Conservation (phyloP, 1,140 invertebrate genomes). For the Drosophila aff. region DNA sequence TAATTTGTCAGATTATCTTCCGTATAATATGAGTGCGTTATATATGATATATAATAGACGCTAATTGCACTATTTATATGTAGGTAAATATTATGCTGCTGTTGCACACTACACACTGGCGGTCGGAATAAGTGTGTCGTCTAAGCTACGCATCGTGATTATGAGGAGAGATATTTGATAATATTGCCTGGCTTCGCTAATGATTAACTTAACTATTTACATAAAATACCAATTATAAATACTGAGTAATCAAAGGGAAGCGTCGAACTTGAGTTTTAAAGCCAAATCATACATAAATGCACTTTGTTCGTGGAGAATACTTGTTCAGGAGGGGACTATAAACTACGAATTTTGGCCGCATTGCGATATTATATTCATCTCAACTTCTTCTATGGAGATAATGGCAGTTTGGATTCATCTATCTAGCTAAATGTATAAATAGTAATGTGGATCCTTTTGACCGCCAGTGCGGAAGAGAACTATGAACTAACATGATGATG, state of each 20-base stretch:
- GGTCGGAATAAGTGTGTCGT: constrained; percentile 29
- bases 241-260: constrained; percentile 41
- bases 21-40: constrained; percentile 37
- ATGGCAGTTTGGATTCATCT: constrained; percentile 61
- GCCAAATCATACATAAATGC: constrained; percentile 28
- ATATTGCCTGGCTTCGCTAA: constrained; percentile 49
- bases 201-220: constrained; percentile 50
- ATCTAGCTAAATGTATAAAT: constrained; percentile 31
- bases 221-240: constrained; percentile 53
- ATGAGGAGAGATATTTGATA: constrained; percentile 15
- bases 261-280: constrained; percentile 1
- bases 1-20: constrained; percentile 65
- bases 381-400: constrained; percentile 27
- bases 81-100: constrained; percentile 31
- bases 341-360: constrained; percentile 46
- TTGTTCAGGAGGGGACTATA: constrained; percentile 27
- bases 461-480: constrained; percentile 39
- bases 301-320: constrained; percentile 29
- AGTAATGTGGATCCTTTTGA: constrained; percentile 9
- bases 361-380: constrained; percentile 30
- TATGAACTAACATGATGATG: constrained; percentile 57
- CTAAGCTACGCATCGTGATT: constrained; percentile 11
- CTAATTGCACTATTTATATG: constrained; percentile 74
- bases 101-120: constrained; percentile 48
- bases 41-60: constrained; percentile 62